These are phyloP conservation scores for Cyclophora punctaria DNA, from an alignment of 2,888 invertebrate genomes.

Conservation along the genomic window DNA sequence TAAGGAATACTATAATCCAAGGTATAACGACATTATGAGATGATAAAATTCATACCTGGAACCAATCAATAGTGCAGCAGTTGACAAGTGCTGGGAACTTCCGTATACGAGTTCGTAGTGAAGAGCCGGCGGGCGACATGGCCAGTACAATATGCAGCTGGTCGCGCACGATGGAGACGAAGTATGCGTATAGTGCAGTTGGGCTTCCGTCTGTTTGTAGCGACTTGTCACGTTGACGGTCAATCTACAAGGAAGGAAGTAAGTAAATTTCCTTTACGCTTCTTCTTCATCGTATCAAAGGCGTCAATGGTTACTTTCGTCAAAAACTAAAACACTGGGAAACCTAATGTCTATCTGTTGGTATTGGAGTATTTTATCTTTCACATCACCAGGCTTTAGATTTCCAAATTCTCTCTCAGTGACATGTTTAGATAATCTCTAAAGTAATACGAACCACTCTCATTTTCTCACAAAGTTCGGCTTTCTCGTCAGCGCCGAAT, in stretches of 20 bases:
- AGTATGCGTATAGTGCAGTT: constrained; percentile 92
- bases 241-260: constrained; percentile 69
- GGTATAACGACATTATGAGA: background rate
- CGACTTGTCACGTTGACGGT: constrained; percentile 89
- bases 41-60: constrained; percentile 75
- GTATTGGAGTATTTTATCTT: no score
- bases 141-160: constrained; percentile 92
- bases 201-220: constrained; percentile 94
- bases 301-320: no score
- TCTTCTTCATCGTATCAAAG: no score
- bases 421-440: background rate
- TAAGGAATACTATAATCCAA: background rate
- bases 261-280: no score
- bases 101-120: constrained; percentile 85
- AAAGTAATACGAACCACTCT: constrained; percentile 60
- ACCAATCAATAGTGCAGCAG: constrained; percentile 97
- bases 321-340: no score
- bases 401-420: background rate
- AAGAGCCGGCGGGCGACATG: constrained; percentile 93
- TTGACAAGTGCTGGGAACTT: constrained; percentile 96
- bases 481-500: constrained; percentile 88
- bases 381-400: background rate
- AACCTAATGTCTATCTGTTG: no score
- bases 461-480: constrained; percentile 95
- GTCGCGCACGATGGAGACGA: constrained; percentile 89